Conservation (phyloP, 2,113 vertebrate genomes). For the Caranx melampygus region DNA sequence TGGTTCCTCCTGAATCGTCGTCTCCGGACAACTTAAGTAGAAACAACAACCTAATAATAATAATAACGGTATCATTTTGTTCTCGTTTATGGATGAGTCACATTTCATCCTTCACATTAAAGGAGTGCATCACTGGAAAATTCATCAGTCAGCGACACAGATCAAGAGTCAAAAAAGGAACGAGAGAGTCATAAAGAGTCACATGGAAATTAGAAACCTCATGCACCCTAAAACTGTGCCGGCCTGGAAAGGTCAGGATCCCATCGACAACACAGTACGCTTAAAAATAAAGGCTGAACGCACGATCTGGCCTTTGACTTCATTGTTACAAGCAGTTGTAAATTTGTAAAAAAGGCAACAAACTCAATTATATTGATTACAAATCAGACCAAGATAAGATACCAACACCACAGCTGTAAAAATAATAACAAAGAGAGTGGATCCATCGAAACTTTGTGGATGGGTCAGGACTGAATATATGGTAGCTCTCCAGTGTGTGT, state of each 20-base stretch:
- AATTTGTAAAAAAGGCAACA: background rate
- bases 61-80: background rate
- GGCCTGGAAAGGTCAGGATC: background rate
- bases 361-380: background rate
- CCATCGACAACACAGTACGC: background rate
- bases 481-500: constrained; percentile 16
- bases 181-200: background rate
- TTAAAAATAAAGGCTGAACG: background rate
- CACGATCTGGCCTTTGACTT: background rate
- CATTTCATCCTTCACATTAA: background rate
- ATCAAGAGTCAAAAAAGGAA: background rate
- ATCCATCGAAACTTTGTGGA: background rate
- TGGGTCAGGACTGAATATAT: background rate
- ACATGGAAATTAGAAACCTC: background rate
- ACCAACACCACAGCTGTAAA: background rate
- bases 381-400: constrained; percentile 10
- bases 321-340: background rate
- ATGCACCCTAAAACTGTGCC: background rate
- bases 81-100: background rate
- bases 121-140: background rate
- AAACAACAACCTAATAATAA: background rate
- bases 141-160: background rate
- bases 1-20: constrained; percentile 13
- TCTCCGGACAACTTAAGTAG: background rate
- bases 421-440: background rate